Evolutionary conservation across 2,888 invertebrate genomes (phyloP).

Genomic region (Smittia sp.): DNA sequence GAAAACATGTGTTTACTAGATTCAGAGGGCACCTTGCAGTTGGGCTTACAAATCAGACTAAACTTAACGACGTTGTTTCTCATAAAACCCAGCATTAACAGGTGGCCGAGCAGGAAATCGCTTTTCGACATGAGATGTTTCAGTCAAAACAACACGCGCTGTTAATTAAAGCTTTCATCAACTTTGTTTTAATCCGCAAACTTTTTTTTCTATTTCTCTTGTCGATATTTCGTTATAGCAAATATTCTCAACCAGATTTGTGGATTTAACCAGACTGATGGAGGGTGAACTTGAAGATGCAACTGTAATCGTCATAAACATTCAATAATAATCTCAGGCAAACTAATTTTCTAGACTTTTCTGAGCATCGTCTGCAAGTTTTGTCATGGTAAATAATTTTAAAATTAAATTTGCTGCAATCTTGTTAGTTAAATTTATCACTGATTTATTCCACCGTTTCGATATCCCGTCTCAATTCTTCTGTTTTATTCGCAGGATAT

Average conservation of each 20-base stretch:
- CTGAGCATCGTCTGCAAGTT: neutral
- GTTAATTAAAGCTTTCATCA: neutral
- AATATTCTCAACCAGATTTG: too few relatives aligned
- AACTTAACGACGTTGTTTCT: neutral
- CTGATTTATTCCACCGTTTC: too few relatives aligned
- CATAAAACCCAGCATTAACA: neutral
- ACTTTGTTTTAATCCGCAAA: neutral
- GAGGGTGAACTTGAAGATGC: neutral
- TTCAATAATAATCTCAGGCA: neutral
- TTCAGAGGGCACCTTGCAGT: neutral
- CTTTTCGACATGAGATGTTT: neutral
- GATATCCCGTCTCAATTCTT: neutral
- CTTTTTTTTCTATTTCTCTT: too few relatives aligned
- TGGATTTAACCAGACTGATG: neutral
- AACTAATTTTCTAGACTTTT: neutral
- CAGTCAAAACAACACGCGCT: neutral
- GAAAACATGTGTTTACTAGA: neutral
- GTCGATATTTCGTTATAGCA: too few relatives aligned
- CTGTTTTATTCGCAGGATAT: neutral
- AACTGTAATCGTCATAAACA: neutral
- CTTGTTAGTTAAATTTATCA: too few relatives aligned
- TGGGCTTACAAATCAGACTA: neutral
- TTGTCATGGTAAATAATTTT: neutral
- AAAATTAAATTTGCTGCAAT: too few relatives aligned
- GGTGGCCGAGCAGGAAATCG: neutral